Percentiles rank a stretch among this genome's conserved stretches.
phyloP scores from a whole-genome alignment of 2,888 invertebrate species.

The Adela reaumurella region DNA sequence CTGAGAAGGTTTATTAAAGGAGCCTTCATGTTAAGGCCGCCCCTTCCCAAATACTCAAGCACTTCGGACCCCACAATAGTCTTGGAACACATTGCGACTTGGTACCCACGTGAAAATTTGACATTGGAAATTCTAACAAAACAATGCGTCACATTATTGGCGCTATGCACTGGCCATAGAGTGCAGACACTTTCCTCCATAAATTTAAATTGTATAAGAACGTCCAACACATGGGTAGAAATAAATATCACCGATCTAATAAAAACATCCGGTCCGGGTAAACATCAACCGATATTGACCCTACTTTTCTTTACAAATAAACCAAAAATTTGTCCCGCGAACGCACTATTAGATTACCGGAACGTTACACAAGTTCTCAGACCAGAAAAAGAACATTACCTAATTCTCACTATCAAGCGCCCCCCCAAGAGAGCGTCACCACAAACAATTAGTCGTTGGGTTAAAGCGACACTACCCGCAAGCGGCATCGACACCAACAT shows the following conservation, averaged over 20 bases:
- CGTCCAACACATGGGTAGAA: slow-evolving; percentile 1
- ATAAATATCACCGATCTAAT: no score
- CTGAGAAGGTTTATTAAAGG: slow-evolving; percentile 11
- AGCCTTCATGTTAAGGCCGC: slow-evolving; percentile 10
- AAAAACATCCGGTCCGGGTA: slow-evolving; percentile 6
- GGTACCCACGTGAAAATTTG: slow-evolving; percentile 9
- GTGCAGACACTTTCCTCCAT: slow-evolving; percentile 13
- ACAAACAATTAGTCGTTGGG: slow-evolving; percentile 1
- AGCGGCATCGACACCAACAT: slow-evolving; percentile 1
- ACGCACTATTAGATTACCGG: background rate
- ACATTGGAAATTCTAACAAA: slow-evolving; percentile 7
- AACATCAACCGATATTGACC: background rate
- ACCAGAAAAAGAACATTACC: background rate
- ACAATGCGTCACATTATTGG: slow-evolving; percentile 14
- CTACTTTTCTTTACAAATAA: slow-evolving; percentile 3
- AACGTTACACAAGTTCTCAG: background rate
- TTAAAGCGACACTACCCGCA: background rate
- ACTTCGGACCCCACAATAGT: slow-evolving; percentile 14
- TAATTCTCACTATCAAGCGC: slow-evolving; percentile 1
- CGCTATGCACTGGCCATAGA: slow-evolving; percentile 14
- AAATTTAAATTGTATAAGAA: slow-evolving; percentile 7
- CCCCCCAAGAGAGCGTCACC: background rate
- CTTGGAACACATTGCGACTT: slow-evolving; percentile 8
- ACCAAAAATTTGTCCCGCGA: slow-evolving; percentile 2
- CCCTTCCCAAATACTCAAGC: slow-evolving; percentile 9